A percentile compares a stretch with the other conserved stretches of the same genome.
Conservation (phyloP, 2,888 invertebrate genomes). For the Phalera bucephala region DNA sequence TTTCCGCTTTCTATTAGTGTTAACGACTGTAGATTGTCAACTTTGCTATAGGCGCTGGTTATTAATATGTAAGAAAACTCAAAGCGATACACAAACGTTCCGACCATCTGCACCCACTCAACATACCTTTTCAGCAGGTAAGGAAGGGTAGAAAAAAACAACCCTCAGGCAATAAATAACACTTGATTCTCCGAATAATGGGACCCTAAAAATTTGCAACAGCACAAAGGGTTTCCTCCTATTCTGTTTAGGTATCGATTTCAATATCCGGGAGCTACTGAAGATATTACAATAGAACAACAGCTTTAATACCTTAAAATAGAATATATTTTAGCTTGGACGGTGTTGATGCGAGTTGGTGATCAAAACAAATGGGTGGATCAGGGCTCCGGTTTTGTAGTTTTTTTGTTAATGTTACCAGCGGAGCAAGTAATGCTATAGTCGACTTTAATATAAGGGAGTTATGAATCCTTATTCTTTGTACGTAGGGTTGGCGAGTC, state of each 20-base stretch:
- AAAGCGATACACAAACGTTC: not conserved
- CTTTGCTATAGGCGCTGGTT: too few relatives aligned
- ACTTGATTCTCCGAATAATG: slow-evolving; percentile 14
- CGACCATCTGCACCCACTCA: not conserved
- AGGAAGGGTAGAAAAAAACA: slow-evolving; percentile 5
- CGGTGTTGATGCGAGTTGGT: slow-evolving; percentile 10
- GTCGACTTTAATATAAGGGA: too few relatives aligned
- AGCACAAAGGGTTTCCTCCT: slow-evolving; percentile 20
- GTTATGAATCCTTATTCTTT: too few relatives aligned
- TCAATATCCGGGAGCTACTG: slow-evolving; percentile 18
- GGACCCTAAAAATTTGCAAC: slow-evolving; percentile 13
- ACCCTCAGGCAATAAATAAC: slow-evolving; percentile 16
- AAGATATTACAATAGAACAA: slow-evolving; percentile 4
- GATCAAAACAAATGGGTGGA: slow-evolving; percentile 15
- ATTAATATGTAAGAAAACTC: too few relatives aligned
- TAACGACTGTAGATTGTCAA: too few relatives aligned
- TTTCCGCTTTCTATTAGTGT: too few relatives aligned
- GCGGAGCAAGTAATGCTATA: too few relatives aligned
- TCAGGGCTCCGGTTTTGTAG: too few relatives aligned
- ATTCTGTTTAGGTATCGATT: slow-evolving; percentile 21
- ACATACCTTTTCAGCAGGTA: slow-evolving; percentile 12
- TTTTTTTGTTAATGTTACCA: too few relatives aligned
- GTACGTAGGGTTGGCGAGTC: too few relatives aligned
- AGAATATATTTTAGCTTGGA: slow-evolving; percentile 6
- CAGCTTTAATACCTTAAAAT: not conserved